Evolutionary conservation across 2,888 invertebrate genomes (phyloP).

Genomic region (Ceramica pisi): DNA sequence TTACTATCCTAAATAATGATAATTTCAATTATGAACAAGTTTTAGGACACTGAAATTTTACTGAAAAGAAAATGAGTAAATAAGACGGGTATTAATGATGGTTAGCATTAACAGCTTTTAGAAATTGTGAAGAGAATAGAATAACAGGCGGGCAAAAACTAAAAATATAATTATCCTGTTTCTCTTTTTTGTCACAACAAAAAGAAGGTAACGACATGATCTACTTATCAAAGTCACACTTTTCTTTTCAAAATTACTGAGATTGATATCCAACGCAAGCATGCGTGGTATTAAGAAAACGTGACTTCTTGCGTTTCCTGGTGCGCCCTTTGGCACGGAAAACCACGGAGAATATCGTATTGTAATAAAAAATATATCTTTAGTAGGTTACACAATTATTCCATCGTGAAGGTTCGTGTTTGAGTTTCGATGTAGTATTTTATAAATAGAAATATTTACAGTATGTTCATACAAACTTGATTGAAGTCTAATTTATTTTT

Average conservation of each 20-base stretch:
- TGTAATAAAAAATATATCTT: constrained; percentile 2
- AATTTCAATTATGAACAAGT: constrained; percentile 50
- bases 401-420: background rate
- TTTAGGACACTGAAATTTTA: constrained; percentile 16
- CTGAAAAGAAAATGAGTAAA: constrained; percentile 15
- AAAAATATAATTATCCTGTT: constrained; percentile 2
- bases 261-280: constrained; percentile 69
- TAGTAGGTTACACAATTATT: constrained; percentile 3
- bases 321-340: constrained; percentile 41
- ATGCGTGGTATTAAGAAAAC: constrained; percentile 67
- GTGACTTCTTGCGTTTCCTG: constrained; percentile 62
- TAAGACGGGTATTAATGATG: constrained; percentile 24
- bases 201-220: constrained; percentile 45
- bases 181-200: constrained; percentile 13
- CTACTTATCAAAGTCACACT: constrained; percentile 65
- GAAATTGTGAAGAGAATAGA: constrained; percentile 8
- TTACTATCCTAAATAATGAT: constrained; percentile 41
- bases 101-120: constrained; percentile 16
- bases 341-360: constrained; percentile 18
- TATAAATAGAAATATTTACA: background rate
- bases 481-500: background rate
- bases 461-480: background rate
- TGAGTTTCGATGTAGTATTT: background rate
- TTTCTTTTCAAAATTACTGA: constrained; percentile 53
- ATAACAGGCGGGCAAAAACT: background rate